Percentiles rank a stretch among this genome's conserved stretches.
Conservation (phyloP, 2,113 vertebrate species). For the Suricata suricatta region DNA sequence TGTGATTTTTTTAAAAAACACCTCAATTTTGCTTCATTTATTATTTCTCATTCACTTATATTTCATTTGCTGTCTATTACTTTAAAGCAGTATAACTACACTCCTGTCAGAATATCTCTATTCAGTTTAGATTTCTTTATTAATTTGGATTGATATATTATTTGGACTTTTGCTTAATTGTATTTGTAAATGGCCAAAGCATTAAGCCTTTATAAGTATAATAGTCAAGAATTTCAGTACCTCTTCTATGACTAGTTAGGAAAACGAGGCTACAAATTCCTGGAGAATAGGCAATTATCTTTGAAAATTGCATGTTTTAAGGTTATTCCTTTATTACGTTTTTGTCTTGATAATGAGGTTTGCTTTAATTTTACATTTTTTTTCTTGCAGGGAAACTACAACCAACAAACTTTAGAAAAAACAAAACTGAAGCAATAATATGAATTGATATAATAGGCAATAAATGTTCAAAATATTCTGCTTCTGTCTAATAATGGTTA, state of each 20-base stretch:
- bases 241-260: conserved; percentile 15
- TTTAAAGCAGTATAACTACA: background rate
- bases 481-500: conserved; percentile 24
- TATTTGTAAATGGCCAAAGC: conserved; percentile 17
- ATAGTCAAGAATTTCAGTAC: background rate
- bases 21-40: background rate
- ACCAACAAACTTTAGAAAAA: conserved; percentile 47
- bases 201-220: conserved; percentile 15
- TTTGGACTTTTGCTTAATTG: conserved; percentile 59
- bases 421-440: background rate
- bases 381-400: conserved; percentile 48
- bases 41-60: background rate
- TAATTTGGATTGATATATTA: background rate
- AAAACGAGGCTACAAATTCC: background rate
- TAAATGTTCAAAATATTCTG: conserved; percentile 46
- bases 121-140: background rate
- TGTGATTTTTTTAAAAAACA: background rate
- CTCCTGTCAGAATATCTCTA: background rate
- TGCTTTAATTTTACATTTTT: conserved; percentile 54
- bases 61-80: background rate
- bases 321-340: conserved; percentile 43
- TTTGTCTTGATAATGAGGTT: conserved; percentile 33
- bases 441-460: background rate
- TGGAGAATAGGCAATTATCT: background rate
- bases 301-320: conserved; percentile 51